Evolutionary conservation across 1,140 invertebrate species (phyloP).

Genomic region (Caenorhabditis brenneri): DNA sequence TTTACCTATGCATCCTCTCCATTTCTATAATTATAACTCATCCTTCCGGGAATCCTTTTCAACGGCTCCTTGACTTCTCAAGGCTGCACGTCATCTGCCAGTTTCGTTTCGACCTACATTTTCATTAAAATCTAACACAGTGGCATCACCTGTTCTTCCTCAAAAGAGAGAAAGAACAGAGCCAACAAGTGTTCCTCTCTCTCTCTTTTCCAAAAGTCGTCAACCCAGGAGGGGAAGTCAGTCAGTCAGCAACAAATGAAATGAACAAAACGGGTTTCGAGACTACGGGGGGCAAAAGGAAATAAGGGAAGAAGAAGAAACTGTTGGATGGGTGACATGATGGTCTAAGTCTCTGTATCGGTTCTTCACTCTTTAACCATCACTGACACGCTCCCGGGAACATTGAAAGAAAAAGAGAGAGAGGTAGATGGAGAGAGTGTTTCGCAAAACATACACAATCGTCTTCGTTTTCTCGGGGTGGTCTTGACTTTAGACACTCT

Average conservation of each 20-base stretch:
- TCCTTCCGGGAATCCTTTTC: no score
- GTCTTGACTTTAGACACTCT: constrained; percentile 40
- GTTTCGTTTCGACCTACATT: constrained; percentile 6
- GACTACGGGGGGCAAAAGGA: background rate
- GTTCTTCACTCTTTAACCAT: background rate
- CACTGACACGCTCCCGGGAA: constrained; percentile 30
- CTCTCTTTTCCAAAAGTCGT: constrained; percentile 25
- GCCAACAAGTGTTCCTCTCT: constrained; percentile 34
- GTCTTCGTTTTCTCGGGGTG: constrained; percentile 28
- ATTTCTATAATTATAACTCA: no score
- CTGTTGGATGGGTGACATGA: background rate
- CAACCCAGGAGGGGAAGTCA: no score
- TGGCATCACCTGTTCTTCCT: constrained; percentile 16
- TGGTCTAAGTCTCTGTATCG: constrained; percentile 29
- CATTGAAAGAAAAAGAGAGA: constrained; percentile 3
- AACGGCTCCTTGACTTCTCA: background rate
- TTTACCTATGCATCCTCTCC: no score
- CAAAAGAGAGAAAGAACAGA: no score
- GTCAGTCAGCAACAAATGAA: constrained; percentile 38
- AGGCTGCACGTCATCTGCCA: constrained; percentile 6
- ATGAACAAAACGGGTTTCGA: constrained; percentile 39
- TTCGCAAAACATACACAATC: constrained; percentile 43
- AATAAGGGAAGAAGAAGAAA: no score
- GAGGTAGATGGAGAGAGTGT: constrained; percentile 38
- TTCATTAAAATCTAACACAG: constrained; percentile 1